Evolutionary conservation across 2,797 vertebrate species (phyloP).

Genomic region (Natrix natrix): DNA sequence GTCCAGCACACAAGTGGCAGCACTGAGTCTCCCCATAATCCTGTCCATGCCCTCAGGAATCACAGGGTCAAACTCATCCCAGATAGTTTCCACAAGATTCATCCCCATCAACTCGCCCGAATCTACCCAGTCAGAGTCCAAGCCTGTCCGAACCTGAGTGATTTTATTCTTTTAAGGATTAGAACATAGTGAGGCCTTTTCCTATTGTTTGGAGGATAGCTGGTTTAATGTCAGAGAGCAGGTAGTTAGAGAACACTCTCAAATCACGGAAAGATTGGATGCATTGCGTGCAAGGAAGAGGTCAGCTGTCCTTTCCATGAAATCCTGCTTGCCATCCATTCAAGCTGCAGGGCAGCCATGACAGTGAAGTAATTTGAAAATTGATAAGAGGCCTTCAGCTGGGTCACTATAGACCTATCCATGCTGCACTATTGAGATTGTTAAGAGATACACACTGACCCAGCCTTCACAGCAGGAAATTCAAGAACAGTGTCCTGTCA

Average conservation of each 20-base stretch:
- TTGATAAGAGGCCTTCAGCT: slow-evolving; percentile 11
- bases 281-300: slow-evolving; percentile 16
- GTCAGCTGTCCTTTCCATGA: not conserved
- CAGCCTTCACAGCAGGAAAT: not conserved
- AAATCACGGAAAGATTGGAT: not conserved
- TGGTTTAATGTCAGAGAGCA: not conserved
- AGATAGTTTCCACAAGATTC: no score
- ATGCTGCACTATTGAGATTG: not conserved
- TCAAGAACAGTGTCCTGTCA: slow-evolving; percentile 5
- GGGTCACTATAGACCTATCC: not conserved
- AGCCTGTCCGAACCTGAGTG: no score
- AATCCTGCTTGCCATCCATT: slow-evolving; percentile 5
- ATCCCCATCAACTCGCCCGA: no score
- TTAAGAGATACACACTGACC: slow-evolving; percentile 18
- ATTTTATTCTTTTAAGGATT: not conserved
- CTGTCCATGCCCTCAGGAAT: no score
- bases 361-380: slow-evolving; percentile 25
- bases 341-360: slow-evolving; percentile 20
- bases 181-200: not conserved
- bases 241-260: not conserved
- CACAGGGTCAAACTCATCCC: no score
- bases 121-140: no score
- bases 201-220: not conserved
- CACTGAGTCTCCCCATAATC: no score
- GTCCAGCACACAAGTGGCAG: no score